Percentiles rank a stretch among this genome's conserved stretches.
Evolutionary conservation across 1,140 invertebrate species (phyloP).

Genomic region (Limonius californicus): DNA sequence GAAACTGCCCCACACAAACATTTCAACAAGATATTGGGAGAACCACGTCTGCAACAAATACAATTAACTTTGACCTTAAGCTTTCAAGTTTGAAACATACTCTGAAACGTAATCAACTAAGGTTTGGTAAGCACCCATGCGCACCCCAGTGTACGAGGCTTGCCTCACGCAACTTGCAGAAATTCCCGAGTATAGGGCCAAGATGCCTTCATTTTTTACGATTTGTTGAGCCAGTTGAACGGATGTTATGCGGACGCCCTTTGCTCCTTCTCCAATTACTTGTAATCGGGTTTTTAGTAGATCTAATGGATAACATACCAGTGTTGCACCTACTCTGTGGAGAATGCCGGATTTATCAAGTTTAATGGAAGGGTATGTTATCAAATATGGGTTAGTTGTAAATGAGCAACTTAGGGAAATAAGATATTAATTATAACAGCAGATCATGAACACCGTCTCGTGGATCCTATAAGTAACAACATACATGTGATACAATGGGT

Average conservation of each 20-base stretch:
- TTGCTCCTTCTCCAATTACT: conserved; percentile 19
- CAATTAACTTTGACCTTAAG: too few relatives aligned
- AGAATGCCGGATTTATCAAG: too few relatives aligned
- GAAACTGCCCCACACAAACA: conserved; percentile 61
- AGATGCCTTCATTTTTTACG: conserved; percentile 54
- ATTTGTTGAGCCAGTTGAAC: conserved; percentile 37
- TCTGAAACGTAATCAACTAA: conserved; percentile 50
- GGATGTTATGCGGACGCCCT: background rate
- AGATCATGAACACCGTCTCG: too few relatives aligned
- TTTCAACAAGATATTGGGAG: conserved; percentile 65
- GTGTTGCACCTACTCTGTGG: conserved; percentile 21
- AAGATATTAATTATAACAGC: too few relatives aligned
- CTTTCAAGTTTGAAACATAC: conserved; percentile 52
- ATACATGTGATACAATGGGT: too few relatives aligned
- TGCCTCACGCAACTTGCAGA: conserved; percentile 63
- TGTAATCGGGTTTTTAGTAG: conserved; percentile 28
- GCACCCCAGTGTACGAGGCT: conserved; percentile 63
- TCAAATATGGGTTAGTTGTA: too few relatives aligned
- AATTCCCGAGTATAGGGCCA: conserved; percentile 56
- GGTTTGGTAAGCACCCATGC: conserved; percentile 61
- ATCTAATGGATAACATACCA: conserved; percentile 26
- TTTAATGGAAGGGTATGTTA: too few relatives aligned
- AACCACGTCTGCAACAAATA: too few relatives aligned
- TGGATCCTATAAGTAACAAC: too few relatives aligned
- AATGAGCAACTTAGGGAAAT: too few relatives aligned